Conservation (phyloP, 2,797 vertebrate genomes). For the Vultur gryphus region DNA sequence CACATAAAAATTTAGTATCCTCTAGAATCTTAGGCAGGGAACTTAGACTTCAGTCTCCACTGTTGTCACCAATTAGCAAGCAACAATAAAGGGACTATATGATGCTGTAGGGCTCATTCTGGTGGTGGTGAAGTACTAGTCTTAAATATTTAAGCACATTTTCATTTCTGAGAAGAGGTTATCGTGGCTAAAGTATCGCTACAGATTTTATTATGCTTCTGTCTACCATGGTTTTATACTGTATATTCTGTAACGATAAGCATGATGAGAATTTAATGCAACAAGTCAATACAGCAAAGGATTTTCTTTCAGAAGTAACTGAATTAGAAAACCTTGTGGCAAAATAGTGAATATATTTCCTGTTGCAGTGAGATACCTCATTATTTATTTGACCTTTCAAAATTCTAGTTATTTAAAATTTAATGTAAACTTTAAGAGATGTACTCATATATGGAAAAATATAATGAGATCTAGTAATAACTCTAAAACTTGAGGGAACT, state of each 20-base stretch:
- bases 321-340: background rate
- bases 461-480: slow-evolving; percentile 26
- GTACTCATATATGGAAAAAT: background rate
- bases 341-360: slow-evolving; percentile 11
- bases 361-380: slow-evolving; percentile 1
- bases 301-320: background rate
- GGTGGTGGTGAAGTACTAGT: background rate
- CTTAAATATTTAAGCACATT: background rate
- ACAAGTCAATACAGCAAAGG: background rate
- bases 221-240: background rate
- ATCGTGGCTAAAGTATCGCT: background rate
- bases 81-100: background rate
- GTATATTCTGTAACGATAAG: background rate
- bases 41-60: background rate
- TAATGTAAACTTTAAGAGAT: background rate
- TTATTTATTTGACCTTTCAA: slow-evolving; percentile 55
- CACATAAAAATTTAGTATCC: background rate
- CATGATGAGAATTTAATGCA: background rate
- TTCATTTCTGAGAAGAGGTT: background rate
- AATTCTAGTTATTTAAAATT: slow-evolving; percentile 25
- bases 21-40: background rate
- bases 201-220: background rate
- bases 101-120: background rate
- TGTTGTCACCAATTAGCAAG: background rate
- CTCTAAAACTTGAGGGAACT: background rate